Evolutionary conservation across 2,888 invertebrate species (phyloP), one percentile per base, ranked within the genome.

Genomic region (Polydrusus cervinus): DNA sequence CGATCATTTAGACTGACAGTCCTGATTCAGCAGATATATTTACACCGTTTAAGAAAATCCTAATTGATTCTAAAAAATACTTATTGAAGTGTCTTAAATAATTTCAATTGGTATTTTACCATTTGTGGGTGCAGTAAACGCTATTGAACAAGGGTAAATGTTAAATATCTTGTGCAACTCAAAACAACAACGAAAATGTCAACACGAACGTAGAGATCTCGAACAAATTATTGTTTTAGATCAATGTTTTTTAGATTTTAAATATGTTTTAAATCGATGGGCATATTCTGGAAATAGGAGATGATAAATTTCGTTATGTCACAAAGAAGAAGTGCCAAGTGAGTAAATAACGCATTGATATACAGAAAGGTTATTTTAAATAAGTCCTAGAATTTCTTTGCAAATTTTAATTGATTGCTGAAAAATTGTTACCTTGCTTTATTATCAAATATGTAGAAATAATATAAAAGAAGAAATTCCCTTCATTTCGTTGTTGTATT

Each of bases 151-250:
- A 70, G 70, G 70, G 70, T 62, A 70, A 70, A 70, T 70, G 70
- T 51, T 70, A 70, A 62, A 62, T 18, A 60, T 60, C 61, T 70
- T 70, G 61, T 61, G 70, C 70, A 70, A 70, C 40, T 69, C 16
- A 18, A 14, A 70, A 70, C 70, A 62, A 70, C 62, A 70, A 62
- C 49, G 60, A 62, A 70, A 67, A 70, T 70, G 70, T 70, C 70
- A 70, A 70, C 70, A 62, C 53, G 70, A 70, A 65, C 34, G 49
- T 57, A 14, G 30, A 38, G 57, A 57, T 49, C 45, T 49, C 13
- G 30, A 30, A 49, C 49, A 65, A 65, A 65, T 65, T n/a, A n/a
- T n/a, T 65, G 49, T 65, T 47, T 20, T 49, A 40, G n/a, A 64
- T 10, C 45, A 20, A 64, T 16, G 16, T 16, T 16, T 57, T 38